These are phyloP conservation scores for Papilio elwesi DNA, from an alignment of 2,888 invertebrate genomes.

Conservation along the genomic window DNA sequence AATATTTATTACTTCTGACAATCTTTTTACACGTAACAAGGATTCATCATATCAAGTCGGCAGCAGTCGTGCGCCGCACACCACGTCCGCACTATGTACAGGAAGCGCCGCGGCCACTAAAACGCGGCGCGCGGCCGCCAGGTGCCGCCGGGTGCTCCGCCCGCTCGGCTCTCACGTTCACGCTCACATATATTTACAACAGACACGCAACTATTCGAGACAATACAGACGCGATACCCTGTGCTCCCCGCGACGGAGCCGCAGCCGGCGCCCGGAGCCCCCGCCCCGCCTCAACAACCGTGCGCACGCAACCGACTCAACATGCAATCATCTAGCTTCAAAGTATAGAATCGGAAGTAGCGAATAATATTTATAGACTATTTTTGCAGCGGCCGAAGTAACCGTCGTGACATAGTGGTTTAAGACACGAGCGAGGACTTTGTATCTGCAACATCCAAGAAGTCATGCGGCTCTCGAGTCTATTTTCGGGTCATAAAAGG, in stretches of 20 bases:
- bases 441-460: too few species aligned
- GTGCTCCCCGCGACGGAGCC: neutral
- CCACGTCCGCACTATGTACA: conserved; percentile 17
- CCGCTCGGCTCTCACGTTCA: neutral
- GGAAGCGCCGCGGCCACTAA: conserved; percentile 47
- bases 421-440: too few species aligned
- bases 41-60: conserved; percentile 52
- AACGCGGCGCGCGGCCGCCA: conserved; percentile 47
- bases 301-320: too few species aligned
- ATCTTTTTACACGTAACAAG: conserved; percentile 64
- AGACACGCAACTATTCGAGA: conserved; percentile 30
- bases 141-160: conserved; percentile 4
- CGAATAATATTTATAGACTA: too few species aligned
- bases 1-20: conserved; percentile 72
- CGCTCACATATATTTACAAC: conserved; percentile 23
- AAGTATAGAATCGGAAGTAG: too few species aligned
- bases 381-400: too few species aligned
- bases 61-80: conserved; percentile 44
- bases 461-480: too few species aligned
- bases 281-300: too few species aligned
- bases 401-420: too few species aligned
- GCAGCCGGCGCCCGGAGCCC: too few species aligned
- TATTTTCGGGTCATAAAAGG: too few species aligned
- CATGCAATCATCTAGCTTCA: too few species aligned
- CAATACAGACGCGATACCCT: conserved; percentile 15